Base-by-base conservation (phyloP, 1,140 invertebrate genomes). In the Diachasmimorpha longicaudata region DNA sequence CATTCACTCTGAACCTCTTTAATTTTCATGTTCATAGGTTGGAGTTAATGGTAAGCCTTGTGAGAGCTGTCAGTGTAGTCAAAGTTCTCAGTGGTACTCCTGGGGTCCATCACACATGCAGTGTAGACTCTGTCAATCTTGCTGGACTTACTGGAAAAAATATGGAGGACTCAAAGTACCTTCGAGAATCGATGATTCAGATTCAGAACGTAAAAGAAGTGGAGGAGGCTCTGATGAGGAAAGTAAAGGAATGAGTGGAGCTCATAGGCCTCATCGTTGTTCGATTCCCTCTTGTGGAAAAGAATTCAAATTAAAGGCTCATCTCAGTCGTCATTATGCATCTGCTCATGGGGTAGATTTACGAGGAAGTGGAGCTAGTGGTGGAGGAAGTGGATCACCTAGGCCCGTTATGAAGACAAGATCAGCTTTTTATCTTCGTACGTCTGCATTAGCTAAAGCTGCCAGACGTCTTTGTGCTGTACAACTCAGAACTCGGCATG, bases 101-200 rank as follows among this genome's bases (percentile, higher is more conserved):
- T 99, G 97, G 97, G 96, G 96, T 66, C 96, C 96, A 48, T 92
- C 95, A 39, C 93, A 96, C 82, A 91, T 95, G 90, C 95, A 97
- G 82, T 96, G 96, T 88, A 93, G 97, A 77, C 89, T 99, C 11
- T 99, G 98, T 90, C 93, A 95, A 77, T 90, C 92, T 3, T 99
- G 98, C 89, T 99, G 98, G 98, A 93, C 92, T 39, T 98, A 99
- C 87, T 99, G 98, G 97, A 99, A 99, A 88, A 98, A 99, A 86
- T 98, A 98, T 89, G 98, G 98, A 72, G 98, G 98, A 79, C 92
- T 99, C 16, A 98, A 98, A 89, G 87, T 89, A 79, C 91, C 92
- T 9, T 90, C 91, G 5, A 89, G 91, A 58, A 90, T 91, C 52
- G 91, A 91, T 25, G 91, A 91, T 16, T 82, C 85, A 21, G 92